Base-by-base conservation (phyloP, 2,113 vertebrate genomes). In the Indicator indicator region DNA sequence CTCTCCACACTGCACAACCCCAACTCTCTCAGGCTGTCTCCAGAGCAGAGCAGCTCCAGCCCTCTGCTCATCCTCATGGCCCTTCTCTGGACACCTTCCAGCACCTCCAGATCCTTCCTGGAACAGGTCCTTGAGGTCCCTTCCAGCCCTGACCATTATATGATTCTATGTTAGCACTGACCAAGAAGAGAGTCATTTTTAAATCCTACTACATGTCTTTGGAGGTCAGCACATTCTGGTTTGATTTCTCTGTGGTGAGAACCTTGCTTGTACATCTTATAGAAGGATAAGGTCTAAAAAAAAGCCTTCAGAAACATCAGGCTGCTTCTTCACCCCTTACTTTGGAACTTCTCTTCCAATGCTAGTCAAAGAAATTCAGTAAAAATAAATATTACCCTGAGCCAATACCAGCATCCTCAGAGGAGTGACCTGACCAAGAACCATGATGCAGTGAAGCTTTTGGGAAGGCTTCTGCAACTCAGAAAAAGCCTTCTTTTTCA, bases 181-280 rank as follows among this genome's bases (percentile, higher is more conserved):
- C 55, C 48, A 21, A 63, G 5, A 85, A 68, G 7, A 73, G 13
- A 63, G 17, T 2, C 48, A 55, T 33, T 77, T 86, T 33, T 56
- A 78, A 10, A 54, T 60, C 3, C 33, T 52, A 17, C 3, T 12
- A 33, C 1, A 0, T 44, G 28, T 46, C 18, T 32, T 70, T 71
- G n/a, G 5, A 70, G n/a, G 46, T 71, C 1, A 1, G 6, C 12
- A 54, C 9, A 4, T 15, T 64, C 33, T 58, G 30, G 56, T 83
- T 12, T 0, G 0, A 44, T 30, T 73, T 86, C 46, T 42, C n/a
- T 44, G 16, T 24, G 30, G 59, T 4, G 13, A 78, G 32, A 71
- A 12, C 12, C 11, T 60, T 14, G 11, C 21, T 54, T 46, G 9
- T 13, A 27, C 0, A 2, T 9, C 15, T 46, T 38, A 1, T 1